A percentile compares a stretch with the other conserved stretches of the same genome.
These are phyloP conservation scores for Gasteruption jaculator DNA, from an alignment of 2,888 invertebrate genomes.

Conservation along the genomic window DNA sequence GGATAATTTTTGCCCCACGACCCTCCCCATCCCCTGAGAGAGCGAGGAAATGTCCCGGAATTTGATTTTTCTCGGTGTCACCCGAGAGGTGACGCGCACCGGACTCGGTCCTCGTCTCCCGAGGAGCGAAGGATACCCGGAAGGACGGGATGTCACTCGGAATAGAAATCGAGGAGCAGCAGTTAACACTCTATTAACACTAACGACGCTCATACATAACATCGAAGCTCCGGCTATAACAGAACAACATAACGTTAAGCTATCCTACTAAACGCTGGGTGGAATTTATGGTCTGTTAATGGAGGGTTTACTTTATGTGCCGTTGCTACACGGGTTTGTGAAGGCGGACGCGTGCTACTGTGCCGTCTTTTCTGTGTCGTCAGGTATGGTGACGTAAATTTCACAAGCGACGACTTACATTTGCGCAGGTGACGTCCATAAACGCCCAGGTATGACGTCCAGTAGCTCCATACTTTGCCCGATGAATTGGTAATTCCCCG, in stretches of 20 bases:
- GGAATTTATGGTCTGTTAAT: slow-evolving; percentile 50
- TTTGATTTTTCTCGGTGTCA: no score
- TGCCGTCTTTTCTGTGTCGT: slow-evolving; percentile 31
- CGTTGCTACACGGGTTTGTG: no score
- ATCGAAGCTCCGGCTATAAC: slow-evolving; percentile 30
- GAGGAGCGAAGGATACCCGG: no score
- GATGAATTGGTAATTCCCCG: no score
- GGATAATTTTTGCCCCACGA: no score
- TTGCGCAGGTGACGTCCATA: background rate
- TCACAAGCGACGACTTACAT: slow-evolving; percentile 27
- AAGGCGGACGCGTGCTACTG: slow-evolving; percentile 33
- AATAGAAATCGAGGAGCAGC: slow-evolving; percentile 51
- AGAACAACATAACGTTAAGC: no score
- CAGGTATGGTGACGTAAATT: slow-evolving; percentile 37
- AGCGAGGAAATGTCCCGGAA: no score
- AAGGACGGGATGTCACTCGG: slow-evolving; percentile 53
- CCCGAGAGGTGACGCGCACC: no score
- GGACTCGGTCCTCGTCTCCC: no score
- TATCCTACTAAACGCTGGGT: no score
- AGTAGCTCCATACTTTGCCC: no score
- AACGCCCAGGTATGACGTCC: background rate
- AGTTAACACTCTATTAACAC: slow-evolving; percentile 52
- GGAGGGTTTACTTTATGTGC: slow-evolving; percentile 49
- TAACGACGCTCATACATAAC: slow-evolving; percentile 52
- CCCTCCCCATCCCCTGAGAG: no score